Percentiles rank a stretch among this genome's conserved stretches.
These are phyloP conservation scores for Phyllotis vaccarum DNA, from an alignment of 2,797 vertebrate genomes.

Conservation along the genomic window DNA sequence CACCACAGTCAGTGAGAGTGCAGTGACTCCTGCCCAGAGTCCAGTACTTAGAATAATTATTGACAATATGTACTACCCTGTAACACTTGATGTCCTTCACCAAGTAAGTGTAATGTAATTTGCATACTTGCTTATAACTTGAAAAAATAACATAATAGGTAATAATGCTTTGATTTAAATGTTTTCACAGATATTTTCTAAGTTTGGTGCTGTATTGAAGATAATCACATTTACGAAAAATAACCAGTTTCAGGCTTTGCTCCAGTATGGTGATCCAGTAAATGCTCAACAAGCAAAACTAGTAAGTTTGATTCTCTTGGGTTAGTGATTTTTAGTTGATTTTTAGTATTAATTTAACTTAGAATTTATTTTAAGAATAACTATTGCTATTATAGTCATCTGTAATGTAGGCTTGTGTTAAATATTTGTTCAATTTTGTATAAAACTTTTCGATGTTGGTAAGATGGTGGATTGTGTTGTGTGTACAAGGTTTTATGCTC, in stretches of 20 bases:
- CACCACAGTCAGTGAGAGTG: constrained; percentile 93
- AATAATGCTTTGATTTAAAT: constrained; percentile 48
- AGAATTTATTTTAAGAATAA: not conserved
- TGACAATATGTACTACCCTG: constrained; percentile 99
- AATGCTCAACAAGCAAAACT: constrained; percentile 98
- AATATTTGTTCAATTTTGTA: constrained; percentile 7
- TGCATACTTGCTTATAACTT: not conserved
- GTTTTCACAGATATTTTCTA: constrained; percentile 96
- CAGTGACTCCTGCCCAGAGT: constrained; percentile 94
- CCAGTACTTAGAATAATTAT: constrained; percentile 98
- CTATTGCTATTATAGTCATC: not conserved
- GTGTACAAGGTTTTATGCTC: not conserved
- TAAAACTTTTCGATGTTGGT: not conserved
- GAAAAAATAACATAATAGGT: constrained; percentile 22
- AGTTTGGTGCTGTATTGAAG: constrained; percentile 99
- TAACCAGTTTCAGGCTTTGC: constrained; percentile 99
- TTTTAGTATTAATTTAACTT: not conserved
- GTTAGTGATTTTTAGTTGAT: not conserved
- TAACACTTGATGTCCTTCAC: constrained; percentile 98
- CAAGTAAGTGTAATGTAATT: constrained; percentile 90
- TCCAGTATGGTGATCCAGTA: constrained; percentile 96
- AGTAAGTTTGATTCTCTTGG: constrained; percentile 88
- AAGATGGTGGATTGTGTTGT: not conserved
- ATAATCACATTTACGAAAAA: constrained; percentile 99
- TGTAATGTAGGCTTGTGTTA: not conserved